Evolutionary conservation across 1,140 invertebrate genomes (phyloP).

Genomic region (Yoshiicerus persimilis): DNA sequence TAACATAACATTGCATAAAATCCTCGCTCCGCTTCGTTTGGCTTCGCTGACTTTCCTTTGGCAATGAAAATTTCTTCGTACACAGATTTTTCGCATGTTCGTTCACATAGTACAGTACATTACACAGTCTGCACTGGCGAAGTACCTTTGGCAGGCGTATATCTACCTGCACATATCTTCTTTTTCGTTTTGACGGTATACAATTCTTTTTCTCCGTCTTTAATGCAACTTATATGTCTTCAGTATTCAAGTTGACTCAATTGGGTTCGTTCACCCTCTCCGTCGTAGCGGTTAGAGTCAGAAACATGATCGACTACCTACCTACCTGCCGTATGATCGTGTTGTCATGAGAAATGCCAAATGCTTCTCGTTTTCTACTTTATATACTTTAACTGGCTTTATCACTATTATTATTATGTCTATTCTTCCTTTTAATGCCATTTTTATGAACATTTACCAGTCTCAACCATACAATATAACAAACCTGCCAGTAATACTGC

Average conservation of each 20-base stretch:
- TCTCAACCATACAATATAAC: neutral
- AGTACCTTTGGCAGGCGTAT: no score
- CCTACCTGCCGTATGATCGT: neutral
- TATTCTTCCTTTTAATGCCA: neutral
- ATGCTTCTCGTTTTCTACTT: neutral
- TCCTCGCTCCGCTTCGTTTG: neutral
- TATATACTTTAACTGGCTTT: neutral
- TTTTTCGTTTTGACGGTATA: neutral
- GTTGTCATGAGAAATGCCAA: constrained; percentile 1
- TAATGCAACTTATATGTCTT: neutral
- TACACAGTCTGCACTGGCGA: no score
- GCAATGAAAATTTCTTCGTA: neutral
- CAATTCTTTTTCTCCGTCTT: neutral
- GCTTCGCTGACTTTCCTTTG: neutral
- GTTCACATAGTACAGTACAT: neutral
- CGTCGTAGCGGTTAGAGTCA: neutral
- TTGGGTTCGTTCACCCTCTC: constrained; percentile 8
- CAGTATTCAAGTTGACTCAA: neutral
- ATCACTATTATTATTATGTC: neutral
- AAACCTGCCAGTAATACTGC: no score
- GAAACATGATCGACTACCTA: neutral
- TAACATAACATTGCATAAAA: neutral
- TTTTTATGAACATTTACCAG: neutral
- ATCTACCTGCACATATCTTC: neutral
- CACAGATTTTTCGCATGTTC: constrained; percentile 35